Evolutionary conservation across 2,113 vertebrate genomes (phyloP).

Genomic region (Stigmatopora argus): DNA sequence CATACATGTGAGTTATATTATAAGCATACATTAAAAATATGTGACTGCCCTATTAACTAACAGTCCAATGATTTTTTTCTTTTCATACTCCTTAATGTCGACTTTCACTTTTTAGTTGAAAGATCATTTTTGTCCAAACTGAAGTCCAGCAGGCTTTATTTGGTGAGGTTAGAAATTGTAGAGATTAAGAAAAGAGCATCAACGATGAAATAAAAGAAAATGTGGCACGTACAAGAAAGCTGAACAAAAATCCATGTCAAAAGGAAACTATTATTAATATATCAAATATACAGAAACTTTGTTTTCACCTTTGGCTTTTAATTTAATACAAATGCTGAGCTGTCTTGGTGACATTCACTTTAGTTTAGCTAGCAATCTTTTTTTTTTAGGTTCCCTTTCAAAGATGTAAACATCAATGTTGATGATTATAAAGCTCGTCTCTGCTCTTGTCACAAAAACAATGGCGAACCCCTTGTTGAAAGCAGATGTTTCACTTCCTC

Average conservation of each 20-base stretch:
- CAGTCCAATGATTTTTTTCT: conserved; percentile 18
- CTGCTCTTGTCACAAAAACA: conserved; percentile 42
- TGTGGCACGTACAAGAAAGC: no score
- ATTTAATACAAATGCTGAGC: not conserved
- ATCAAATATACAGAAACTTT: no score
- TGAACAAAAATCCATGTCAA: no score
- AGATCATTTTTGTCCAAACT: conserved; percentile 48
- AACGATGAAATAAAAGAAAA: no score
- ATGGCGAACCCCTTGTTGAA: conserved; percentile 52
- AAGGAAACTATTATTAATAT: not conserved
- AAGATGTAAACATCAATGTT: conserved; percentile 5
- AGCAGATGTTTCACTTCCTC: conserved; percentile 63
- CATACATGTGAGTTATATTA: conserved; percentile 4
- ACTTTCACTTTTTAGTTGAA: conserved; percentile 43
- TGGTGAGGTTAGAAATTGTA: conserved; percentile 26
- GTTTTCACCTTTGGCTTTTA: no score
- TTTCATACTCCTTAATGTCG: conserved; percentile 34
- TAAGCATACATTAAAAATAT: conserved; percentile 19
- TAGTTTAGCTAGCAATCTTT: conserved; percentile 13
- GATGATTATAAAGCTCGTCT: conserved; percentile 24
- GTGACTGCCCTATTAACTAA: conserved; percentile 44
- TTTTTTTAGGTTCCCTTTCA: conserved; percentile 2
- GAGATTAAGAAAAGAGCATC: no score
- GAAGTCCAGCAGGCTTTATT: conserved; percentile 31
- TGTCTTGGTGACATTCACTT: conserved; percentile 18